A percentile compares a stretch with the other conserved stretches of the same genome.
phyloP scores from a whole-genome alignment of 2,888 invertebrate genomes.

The Rhagium mordax region DNA sequence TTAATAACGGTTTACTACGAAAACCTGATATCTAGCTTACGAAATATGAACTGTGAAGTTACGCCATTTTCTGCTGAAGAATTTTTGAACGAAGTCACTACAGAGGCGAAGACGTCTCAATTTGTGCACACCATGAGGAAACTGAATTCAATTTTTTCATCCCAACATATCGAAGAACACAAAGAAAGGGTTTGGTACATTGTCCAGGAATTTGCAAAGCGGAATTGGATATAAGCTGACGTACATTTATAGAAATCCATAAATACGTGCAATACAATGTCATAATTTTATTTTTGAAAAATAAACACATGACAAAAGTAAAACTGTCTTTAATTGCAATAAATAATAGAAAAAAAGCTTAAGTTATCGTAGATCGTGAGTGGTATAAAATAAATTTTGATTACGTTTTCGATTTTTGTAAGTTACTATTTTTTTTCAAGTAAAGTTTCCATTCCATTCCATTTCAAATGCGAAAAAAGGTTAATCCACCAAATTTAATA shows the following conservation, averaged over 20 bases:
- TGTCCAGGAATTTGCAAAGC: constrained; percentile 30
- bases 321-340: too few species aligned
- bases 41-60: not conserved
- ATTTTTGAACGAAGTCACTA: constrained; percentile 7
- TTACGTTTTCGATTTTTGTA: too few species aligned
- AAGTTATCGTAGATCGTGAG: too few species aligned
- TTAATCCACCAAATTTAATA: too few species aligned
- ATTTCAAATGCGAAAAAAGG: too few species aligned
- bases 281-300: not conserved
- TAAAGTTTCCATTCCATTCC: too few species aligned
- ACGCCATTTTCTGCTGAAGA: not conserved
- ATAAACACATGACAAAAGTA: not conserved
- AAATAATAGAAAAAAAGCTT: too few species aligned
- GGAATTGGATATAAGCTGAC: constrained; percentile 18
- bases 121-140: constrained; percentile 5
- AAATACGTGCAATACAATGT: not conserved
- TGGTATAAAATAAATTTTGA: too few species aligned
- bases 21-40: not conserved
- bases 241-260: not conserved
- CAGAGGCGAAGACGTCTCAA: not conserved
- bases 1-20: constrained; percentile 3
- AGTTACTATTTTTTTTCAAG: too few species aligned
- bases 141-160: constrained; percentile 5
- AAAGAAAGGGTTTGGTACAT: constrained; percentile 26
- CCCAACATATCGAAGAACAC: not conserved